Percentiles rank a stretch among this genome's conserved stretches.
Conservation (phyloP, 2,888 invertebrate genomes). For the Halocaridina rubra region DNA sequence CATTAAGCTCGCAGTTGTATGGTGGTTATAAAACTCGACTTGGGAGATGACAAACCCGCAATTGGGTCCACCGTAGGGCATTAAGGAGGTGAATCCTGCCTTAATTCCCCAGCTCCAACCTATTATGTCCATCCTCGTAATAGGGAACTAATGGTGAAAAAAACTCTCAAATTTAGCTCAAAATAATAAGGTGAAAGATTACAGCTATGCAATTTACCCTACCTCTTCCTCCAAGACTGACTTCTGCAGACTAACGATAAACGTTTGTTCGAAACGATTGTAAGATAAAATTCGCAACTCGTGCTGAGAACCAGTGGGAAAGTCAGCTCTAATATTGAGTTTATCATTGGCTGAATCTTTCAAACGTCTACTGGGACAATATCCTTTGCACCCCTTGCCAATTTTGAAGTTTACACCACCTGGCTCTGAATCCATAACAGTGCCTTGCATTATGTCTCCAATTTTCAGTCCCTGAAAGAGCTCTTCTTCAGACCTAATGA, state of each 20-base stretch:
- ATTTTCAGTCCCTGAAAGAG: not conserved
- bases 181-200: not conserved
- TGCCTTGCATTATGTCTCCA: conserved; percentile 20
- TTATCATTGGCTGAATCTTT: not conserved
- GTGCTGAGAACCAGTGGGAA: conserved; percentile 12
- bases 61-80: too few species aligned
- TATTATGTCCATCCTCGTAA: not conserved
- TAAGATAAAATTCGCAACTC: conserved; percentile 16
- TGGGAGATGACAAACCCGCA: too few species aligned
- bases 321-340: not conserved
- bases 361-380: conserved; percentile 28
- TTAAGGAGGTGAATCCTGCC: too few species aligned
- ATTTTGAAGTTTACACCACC: conserved; percentile 29
- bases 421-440: not conserved
- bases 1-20: too few species aligned
- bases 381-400: not conserved
- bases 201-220: not conserved
- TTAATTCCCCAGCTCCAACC: too few species aligned
- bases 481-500: not conserved
- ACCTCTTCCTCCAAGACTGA: conserved; percentile 36
- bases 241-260: conserved; percentile 24
- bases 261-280: conserved; percentile 31
- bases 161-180: not conserved
- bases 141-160: not conserved
- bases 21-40: too few species aligned